These are phyloP conservation scores for Setipinna tenuifilis DNA, from an alignment of 2,797 vertebrate species.

Conservation along the genomic window DNA sequence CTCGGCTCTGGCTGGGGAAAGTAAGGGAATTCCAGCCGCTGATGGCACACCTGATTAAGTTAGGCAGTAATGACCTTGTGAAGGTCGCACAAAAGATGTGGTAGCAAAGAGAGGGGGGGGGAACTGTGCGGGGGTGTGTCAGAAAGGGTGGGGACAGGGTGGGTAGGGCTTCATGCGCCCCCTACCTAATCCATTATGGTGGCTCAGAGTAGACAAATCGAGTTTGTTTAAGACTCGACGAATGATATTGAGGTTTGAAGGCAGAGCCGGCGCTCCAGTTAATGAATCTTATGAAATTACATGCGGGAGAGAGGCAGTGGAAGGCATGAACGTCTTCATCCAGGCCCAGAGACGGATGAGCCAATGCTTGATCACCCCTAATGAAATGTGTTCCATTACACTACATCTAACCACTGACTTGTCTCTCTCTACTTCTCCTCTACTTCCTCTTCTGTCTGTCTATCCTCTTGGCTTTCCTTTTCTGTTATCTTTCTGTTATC, in stretches of 20 bases:
- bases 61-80: slow-evolving; percentile 1
- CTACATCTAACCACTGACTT: neutral
- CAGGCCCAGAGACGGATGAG: slow-evolving; percentile 1
- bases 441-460: neutral
- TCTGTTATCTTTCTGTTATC: neutral
- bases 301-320: neutral
- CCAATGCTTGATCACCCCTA: neutral
- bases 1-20: neutral
- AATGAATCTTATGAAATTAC: neutral
- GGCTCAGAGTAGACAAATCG: neutral
- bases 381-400: slow-evolving; percentile 22
- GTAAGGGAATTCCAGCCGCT: slow-evolving; percentile 4
- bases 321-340: slow-evolving; percentile 4
- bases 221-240: neutral
- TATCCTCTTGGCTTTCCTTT: neutral
- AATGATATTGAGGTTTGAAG: neutral
- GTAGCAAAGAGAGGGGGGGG: neutral
- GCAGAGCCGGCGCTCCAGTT: neutral
- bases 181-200: neutral
- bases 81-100: neutral
- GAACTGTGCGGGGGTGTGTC: neutral
- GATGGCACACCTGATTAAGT: neutral
- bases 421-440: neutral
- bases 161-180: neutral
- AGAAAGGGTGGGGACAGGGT: neutral